Base-by-base conservation (phyloP, 53 echinoderm and acorn worm genomes). In the Mesocentrotus franciscanus region DNA sequence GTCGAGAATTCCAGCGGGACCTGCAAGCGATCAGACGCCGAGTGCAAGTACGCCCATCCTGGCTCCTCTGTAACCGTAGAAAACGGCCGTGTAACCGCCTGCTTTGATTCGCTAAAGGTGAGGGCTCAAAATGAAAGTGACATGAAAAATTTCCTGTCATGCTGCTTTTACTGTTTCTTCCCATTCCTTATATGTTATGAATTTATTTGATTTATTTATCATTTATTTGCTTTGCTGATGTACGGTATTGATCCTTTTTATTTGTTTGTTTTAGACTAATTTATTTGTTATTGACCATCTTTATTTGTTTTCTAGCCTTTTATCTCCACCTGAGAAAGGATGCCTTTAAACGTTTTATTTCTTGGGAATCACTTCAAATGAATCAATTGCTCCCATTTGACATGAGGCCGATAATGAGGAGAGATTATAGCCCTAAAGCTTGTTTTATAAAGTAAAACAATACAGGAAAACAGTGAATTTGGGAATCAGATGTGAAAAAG, bases 1-100 rank as follows among this genome's bases (percentile, higher is more conserved):
- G 99, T 96, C 97, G 99, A 92, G 99, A 99, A 96, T 99, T 96
- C 92, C 98, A 98, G 94, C 59, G 99, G 99, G 94, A 98, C 99
- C 22, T 99, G 99, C 97, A 98, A 97, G 91, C 97, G 99, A 96
- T 95, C 99, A 60, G 99, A 99, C 94, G 96, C 96, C 58, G 99
- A 99, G 96, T 99, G 99, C 96, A 99, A 99, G 97, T 99, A 98
- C 97, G 99, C 99, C 72, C 99, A 99, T 96, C 99, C 99, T 79
- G 96, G 97, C 96, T 97, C 98, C 96, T 97, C 99, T 62, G 99
- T 99, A 76, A 97, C 97, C 74, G 99, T 99, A 94, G 99, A 99
- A 96, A 99, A 99, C 96, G 99, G 99, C 92, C 96, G 97, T 94
- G 99, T 99, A 58, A 99, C 97, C 32, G 99, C 99, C 95, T 99